Evolutionary conservation across 1,140 invertebrate genomes (phyloP).

Genomic region (Chlorops oryzae): DNA sequence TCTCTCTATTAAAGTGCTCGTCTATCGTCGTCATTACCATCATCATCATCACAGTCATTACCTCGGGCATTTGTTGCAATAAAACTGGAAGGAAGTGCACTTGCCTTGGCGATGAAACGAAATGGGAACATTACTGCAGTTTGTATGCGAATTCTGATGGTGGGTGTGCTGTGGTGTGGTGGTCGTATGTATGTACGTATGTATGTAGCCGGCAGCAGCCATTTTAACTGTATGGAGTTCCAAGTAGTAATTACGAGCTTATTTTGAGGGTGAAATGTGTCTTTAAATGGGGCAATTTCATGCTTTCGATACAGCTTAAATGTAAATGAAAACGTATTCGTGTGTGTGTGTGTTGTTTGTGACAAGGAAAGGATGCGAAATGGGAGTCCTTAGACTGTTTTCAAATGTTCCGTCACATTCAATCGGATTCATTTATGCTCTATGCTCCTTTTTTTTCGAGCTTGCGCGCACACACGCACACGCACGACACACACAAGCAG

Average conservation of each 20-base stretch:
- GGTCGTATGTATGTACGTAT: background rate
- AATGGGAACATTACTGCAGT: background rate
- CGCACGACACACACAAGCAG: background rate
- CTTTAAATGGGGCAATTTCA: slow-evolving; percentile 11
- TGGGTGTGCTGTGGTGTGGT: background rate
- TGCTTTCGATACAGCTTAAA: slow-evolving; percentile 6
- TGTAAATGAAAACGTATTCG: background rate
- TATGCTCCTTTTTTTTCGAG: background rate
- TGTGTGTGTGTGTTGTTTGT: background rate
- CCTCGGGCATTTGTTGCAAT: slow-evolving; percentile 2
- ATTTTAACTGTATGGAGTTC: background rate
- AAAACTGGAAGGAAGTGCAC: background rate
- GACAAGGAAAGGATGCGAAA: no score
- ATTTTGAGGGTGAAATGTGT: slow-evolving; percentile 10
- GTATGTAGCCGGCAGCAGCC: background rate
- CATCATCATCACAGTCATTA: slow-evolving; percentile 6
- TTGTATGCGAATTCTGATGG: background rate
- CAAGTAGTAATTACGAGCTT: slow-evolving; percentile 3
- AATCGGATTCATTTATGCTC: background rate
- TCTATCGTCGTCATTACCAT: slow-evolving; percentile 7
- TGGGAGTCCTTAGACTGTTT: no score
- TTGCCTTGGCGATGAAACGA: background rate
- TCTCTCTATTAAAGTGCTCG: no score
- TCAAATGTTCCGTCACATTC: background rate
- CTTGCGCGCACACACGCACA: background rate